Conservation (phyloP, 2,888 invertebrate species). For the Zelleria hepariella region DNA sequence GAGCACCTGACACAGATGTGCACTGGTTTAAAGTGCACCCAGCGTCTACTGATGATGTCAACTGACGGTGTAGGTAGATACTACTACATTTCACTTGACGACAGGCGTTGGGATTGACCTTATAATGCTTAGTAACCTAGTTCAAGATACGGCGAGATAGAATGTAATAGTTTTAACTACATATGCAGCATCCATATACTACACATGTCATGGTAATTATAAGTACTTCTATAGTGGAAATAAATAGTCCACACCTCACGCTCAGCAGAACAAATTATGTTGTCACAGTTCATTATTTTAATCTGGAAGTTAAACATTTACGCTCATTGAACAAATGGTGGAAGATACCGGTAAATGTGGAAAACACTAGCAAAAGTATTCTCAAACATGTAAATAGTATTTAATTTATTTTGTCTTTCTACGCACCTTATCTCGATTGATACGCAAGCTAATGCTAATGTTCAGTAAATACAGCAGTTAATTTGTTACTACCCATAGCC, state of each 20-base stretch:
- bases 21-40: neutral
- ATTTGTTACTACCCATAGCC: no score
- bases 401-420: no score
- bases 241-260: neutral
- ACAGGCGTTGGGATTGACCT: neutral
- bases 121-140: neutral
- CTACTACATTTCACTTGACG: neutral
- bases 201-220: no score
- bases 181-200: no score
- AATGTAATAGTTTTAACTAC: no score
- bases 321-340: neutral
- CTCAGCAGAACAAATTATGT: neutral
- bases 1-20: conserved; percentile 14
- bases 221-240: neutral
- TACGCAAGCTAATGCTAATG: no score
- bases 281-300: neutral
- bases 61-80: no score
- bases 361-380: neutral
- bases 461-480: no score
- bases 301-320: neutral
- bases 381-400: neutral
- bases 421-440: no score
- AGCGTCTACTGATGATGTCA: conserved; percentile 3
- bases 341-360: neutral
- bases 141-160: neutral